Evolutionary conservation across 2,888 invertebrate species (phyloP).

Genomic region (Erannis defoliaria): DNA sequence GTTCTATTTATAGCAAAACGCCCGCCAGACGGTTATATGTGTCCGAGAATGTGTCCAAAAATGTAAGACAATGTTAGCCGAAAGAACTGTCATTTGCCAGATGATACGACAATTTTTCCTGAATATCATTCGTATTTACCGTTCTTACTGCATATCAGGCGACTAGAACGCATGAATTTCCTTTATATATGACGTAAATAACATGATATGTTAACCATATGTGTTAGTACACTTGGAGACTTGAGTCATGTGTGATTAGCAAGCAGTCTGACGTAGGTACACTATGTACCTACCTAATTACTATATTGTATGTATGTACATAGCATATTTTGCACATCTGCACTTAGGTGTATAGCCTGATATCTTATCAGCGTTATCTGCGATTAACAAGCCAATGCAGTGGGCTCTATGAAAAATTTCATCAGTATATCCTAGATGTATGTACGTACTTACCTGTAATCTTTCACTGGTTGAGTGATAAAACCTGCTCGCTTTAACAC

Average conservation of each 20-base stretch:
- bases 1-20: slow-evolving; percentile 83
- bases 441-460: slow-evolving; percentile 47
- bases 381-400: slow-evolving; percentile 48
- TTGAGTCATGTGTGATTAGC: slow-evolving; percentile 57
- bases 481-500: slow-evolving; percentile 1
- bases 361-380: slow-evolving; percentile 56
- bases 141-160: slow-evolving; percentile 41
- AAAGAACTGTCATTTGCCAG: slow-evolving; percentile 44
- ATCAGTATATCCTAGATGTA: slow-evolving; percentile 46
- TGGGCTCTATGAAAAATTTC: slow-evolving; percentile 41
- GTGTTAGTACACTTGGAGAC: slow-evolving; percentile 39
- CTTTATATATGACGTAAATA: slow-evolving; percentile 53
- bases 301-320: slow-evolving; percentile 36
- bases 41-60: slow-evolving; percentile 68
- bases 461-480: slow-evolving; percentile 37
- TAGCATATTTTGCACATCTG: slow-evolving; percentile 42
- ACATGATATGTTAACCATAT: slow-evolving; percentile 50
- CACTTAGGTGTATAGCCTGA: slow-evolving; percentile 51
- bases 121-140: slow-evolving; percentile 42
- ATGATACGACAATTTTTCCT: slow-evolving; percentile 52
- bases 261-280: slow-evolving; percentile 39
- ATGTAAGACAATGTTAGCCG: slow-evolving; percentile 61
- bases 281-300: slow-evolving; percentile 20
- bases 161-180: slow-evolving; percentile 37
- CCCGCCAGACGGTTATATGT: slow-evolving; percentile 73